Evolutionary conservation across 2,113 vertebrate genomes (phyloP), one percentile per base, ranked within the genome.

Genomic region (Heteronetta atricapilla): DNA sequence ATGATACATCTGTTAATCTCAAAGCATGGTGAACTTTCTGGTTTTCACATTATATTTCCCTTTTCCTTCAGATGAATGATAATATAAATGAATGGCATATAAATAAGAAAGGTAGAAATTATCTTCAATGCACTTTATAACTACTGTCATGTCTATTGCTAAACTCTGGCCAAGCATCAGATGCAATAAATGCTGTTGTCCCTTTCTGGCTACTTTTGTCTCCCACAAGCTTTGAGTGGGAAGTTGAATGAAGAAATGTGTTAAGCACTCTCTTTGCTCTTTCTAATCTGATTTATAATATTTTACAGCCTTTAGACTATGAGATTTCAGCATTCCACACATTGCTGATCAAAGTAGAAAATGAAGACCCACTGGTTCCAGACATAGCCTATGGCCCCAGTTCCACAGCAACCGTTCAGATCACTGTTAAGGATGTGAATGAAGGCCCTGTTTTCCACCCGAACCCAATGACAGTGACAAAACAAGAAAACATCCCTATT

Each of bases 371-470:
- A 0, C 96, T 99, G 88, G 98, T 99, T 33, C 98, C 98, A 0
- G 98, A 99, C 3, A 98, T 99, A 1, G 97, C 98, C 66, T 99
- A 99, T 0, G 99, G 99, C 16, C 98, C 99, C 94, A 99, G 99
- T 95, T 99, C 99, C 91, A 99, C 99, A 0, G 99, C 99, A 1
- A 99, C 99, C 0, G 98, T 99, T 26, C 98, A 98, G 55, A 98
- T 99, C 94, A 98, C 97, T 0, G 99, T 99, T 40, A 92, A 98
- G 91, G 99, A 99, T 13, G 98, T 99, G 58, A 99, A 99, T 4
- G 99, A 99, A 85, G 99, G 99, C 0, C 99, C 99, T 0, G 97
- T 99, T 53, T 99, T 99, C 97, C 98, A 98, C 95, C 99, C 99
- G 0, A 98, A 99, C 96, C 99, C 99, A 26, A 98, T 99, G 98